These are phyloP conservation scores for Crax fasciolata DNA, from an alignment of 2,797 vertebrate species.

Conservation along the genomic window DNA sequence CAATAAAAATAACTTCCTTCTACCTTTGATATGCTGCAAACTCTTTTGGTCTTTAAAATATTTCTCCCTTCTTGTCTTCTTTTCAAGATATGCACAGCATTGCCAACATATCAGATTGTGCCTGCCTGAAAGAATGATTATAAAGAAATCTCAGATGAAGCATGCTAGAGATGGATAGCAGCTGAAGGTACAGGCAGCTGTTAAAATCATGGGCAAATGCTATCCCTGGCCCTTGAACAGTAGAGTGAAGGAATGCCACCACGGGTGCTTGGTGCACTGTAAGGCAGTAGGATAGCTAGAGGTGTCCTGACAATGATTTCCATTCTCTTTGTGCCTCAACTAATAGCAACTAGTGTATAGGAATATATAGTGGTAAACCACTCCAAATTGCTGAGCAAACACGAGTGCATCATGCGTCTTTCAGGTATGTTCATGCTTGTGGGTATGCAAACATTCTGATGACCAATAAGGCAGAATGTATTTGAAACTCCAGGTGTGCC, in stretches of 20 bases:
- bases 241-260: not conserved
- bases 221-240: not conserved
- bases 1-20: not conserved
- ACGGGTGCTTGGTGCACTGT: not conserved
- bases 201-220: not conserved
- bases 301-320: not conserved
- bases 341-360: not conserved
- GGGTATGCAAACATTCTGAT: not conserved
- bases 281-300: not conserved
- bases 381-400: not conserved
- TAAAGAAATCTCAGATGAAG: slow-evolving; percentile 7
- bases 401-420: not conserved
- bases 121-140: not conserved
- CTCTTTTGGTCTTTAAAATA: not conserved
- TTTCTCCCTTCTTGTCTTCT: not conserved
- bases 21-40: not conserved
- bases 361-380: not conserved
- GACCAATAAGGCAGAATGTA: not conserved
- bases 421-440: not conserved
- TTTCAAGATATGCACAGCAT: not conserved
- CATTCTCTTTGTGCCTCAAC: not conserved
- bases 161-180: not conserved
- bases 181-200: not conserved
- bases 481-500: not conserved
- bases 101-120: not conserved